A percentile compares a stretch with the other conserved stretches of the same genome.
Evolutionary conservation across 2,113 vertebrate genomes (phyloP).

Genomic region (Tylochromis polylepis): DNA sequence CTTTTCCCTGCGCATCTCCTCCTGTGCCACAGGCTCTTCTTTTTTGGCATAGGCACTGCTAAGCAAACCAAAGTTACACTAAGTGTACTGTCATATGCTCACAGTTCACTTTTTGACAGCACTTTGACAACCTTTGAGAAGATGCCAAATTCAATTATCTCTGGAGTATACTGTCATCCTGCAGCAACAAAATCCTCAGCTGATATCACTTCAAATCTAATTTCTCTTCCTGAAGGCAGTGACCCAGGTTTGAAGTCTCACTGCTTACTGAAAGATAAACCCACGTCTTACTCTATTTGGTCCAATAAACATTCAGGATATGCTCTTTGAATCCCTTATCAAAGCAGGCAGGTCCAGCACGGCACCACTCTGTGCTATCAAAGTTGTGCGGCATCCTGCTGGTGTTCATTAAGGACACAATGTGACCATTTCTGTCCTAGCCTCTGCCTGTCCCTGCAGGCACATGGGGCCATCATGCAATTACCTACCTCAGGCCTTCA

Average conservation of each 20-base stretch:
- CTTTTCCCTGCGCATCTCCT: background rate
- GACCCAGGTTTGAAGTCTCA: constrained; percentile 15
- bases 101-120: constrained; percentile 11
- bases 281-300: constrained; percentile 9
- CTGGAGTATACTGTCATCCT: constrained; percentile 5
- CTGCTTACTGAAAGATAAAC: constrained; percentile 16
- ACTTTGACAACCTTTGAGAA: constrained; percentile 32
- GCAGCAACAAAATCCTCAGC: constrained; percentile 21
- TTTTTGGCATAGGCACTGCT: background rate
- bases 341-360: constrained; percentile 5
- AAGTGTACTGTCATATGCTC: background rate
- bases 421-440: constrained; percentile 24
- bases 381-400: constrained; percentile 17
- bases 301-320: constrained; percentile 22
- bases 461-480: constrained; percentile 32
- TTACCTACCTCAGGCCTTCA: constrained; percentile 28
- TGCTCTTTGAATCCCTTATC: constrained; percentile 23
- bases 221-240: constrained; percentile 18
- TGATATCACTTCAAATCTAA: constrained; percentile 48
- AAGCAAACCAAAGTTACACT: background rate
- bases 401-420: constrained; percentile 44
- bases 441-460: constrained; percentile 32
- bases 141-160: constrained; percentile 46
- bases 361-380: background rate
- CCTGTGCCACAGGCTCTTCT: background rate